These are phyloP conservation scores for Alligator mississippiensis DNA, from an alignment of 2,113 vertebrate genomes.

Conservation along the genomic window DNA sequence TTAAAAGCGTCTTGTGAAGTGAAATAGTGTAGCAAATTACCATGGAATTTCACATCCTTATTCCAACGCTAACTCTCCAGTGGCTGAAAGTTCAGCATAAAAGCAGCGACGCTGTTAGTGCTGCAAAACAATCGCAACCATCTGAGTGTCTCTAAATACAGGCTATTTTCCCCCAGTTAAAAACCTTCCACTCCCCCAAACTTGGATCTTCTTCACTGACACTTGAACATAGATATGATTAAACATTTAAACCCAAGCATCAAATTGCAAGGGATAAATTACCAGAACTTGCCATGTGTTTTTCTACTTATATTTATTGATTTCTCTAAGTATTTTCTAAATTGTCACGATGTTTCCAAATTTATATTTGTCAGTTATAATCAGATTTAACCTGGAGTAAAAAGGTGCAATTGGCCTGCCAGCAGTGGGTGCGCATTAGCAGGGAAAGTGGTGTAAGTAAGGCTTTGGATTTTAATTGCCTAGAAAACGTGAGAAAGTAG, in stretches of 20 bases:
- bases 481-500: not conserved
- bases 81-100: constrained; percentile 43
- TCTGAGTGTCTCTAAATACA: constrained; percentile 40
- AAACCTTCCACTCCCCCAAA: constrained; percentile 56
- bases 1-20: not conserved
- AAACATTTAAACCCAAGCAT: not conserved
- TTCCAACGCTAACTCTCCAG: constrained; percentile 8
- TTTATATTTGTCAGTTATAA: not conserved
- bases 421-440: not conserved
- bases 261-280: not conserved
- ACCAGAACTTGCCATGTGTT: not conserved
- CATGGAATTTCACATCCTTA: not conserved
- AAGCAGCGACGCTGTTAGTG: constrained; percentile 23
- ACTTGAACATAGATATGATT: not conserved
- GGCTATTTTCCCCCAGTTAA: constrained; percentile 60
- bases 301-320: not conserved
- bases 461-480: not conserved
- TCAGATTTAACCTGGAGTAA: not conserved
- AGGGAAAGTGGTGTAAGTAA: not conserved
- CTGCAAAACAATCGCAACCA: constrained; percentile 17
- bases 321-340: not conserved
- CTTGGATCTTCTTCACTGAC: constrained; percentile 51
- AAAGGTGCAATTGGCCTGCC: not conserved
- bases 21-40: not conserved
- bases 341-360: not conserved